Evolutionary conservation across 2,888 invertebrate genomes (phyloP).

Genomic region (Aphodius sticticus): DNA sequence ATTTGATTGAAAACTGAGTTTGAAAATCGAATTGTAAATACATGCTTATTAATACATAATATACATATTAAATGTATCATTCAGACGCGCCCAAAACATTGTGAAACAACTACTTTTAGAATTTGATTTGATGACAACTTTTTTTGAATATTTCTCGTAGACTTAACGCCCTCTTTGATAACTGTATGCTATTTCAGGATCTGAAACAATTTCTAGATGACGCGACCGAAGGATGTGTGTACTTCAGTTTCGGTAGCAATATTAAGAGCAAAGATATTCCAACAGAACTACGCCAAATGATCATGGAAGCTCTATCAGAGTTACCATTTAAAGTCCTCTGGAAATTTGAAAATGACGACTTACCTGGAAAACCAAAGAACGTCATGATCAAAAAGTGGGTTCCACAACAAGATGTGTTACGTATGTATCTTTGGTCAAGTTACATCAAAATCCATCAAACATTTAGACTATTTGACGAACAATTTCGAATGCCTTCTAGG

Average conservation of each 20-base stretch:
- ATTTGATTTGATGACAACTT: no score
- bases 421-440: conserved; percentile 42
- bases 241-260: conserved; percentile 69
- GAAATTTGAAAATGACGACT: conserved; percentile 58
- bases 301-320: conserved; percentile 55
- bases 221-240: conserved; percentile 64
- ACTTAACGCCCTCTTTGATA: background rate
- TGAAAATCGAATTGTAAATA: no score
- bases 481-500: conserved; percentile 50
- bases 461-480: no score
- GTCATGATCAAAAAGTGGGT: conserved; percentile 58
- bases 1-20: no score
- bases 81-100: no score
- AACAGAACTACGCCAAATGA: conserved; percentile 48
- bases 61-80: no score
- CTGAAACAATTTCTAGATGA: conserved; percentile 63
- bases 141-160: background rate
- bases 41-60: no score
- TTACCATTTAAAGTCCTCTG: conserved; percentile 59
- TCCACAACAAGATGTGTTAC: conserved; percentile 57
- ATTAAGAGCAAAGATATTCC: conserved; percentile 61
- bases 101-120: no score
- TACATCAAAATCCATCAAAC: background rate
- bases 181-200: conserved; percentile 53
- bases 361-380: conserved; percentile 53